These are phyloP conservation scores for Rhabdomys pumilio DNA, from an alignment of 2,797 vertebrate species.

Conservation along the genomic window DNA sequence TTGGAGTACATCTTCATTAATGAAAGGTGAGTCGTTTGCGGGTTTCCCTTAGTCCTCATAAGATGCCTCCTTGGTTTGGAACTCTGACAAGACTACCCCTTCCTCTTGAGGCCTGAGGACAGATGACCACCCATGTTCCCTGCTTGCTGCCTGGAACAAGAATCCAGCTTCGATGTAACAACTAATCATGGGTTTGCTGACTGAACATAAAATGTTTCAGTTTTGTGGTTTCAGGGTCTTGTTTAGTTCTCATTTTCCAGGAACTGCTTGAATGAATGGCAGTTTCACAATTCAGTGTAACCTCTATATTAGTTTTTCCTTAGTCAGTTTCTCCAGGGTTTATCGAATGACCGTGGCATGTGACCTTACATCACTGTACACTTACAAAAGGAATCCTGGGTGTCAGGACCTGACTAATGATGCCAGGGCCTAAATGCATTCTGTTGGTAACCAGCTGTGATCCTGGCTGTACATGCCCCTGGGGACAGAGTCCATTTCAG, in stretches of 20 bases:
- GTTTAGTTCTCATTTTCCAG: constrained; percentile 81
- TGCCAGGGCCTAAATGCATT: neutral
- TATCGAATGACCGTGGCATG: neutral
- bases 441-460: neutral
- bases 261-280: constrained; percentile 79
- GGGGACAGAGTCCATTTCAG: neutral
- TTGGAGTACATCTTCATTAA: neutral
- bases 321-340: constrained; percentile 14
- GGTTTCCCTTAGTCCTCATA: neutral
- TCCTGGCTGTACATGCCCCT: neutral
- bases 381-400: neutral
- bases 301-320: constrained; percentile 59
- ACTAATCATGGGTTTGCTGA: constrained; percentile 80
- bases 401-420: neutral
- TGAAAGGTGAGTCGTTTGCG: neutral
- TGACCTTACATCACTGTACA: neutral
- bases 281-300: constrained; percentile 77
- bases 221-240: constrained; percentile 77
- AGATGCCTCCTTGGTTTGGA: constrained; percentile 36
- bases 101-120: constrained; percentile 42
- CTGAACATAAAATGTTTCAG: constrained; percentile 77
- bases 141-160: constrained; percentile 35
- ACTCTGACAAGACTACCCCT: constrained; percentile 44
- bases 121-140: constrained; percentile 2
- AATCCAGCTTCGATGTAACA: neutral